Base-by-base conservation (phyloP, 92 coral and sea anemone species). In the Plumapathes pennacea region DNA sequence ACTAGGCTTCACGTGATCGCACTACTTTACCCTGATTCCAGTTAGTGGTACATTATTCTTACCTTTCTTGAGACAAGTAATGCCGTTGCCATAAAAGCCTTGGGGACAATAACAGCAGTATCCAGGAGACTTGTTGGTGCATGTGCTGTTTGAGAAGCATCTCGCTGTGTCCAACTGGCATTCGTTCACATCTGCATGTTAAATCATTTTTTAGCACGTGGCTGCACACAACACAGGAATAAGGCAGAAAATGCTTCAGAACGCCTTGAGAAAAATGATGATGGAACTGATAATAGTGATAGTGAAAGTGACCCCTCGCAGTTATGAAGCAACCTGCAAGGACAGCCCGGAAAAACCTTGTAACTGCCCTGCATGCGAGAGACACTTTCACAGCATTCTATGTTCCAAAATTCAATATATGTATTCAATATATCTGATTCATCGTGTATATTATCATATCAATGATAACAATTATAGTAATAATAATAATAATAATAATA, bases 61-160 rank as follows among this genome's bases (percentile, higher is more conserved):
- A 84, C 98, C 96, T 59, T 67, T 77, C 38, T 43, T 65, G n/a
- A 73, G 59, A 63, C 98, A 92, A 13, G 86, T 27, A 28, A 71
- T 50, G n/a, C 98, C 98, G 73, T 88, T 88, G 7, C 98, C 98
- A 62, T 67, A 62, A 71, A 64, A 92, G 53, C 89, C 84, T 0
- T 69, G 33, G 10, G 64, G 71, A 43, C 98, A 92, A 48, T 76
- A 74, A 54, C 98, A 92, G 54, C 98, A 92, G 69, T 78, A 60
- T 23, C 84, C 86, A 2, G 96, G 92, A 8, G 85, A 60, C 13
- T 46, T 62, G 39, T 87, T 90, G 54, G 60, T 54, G 55, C 98
- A 92, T 1, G 75, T 42, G 18, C 90, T 96, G 38, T 88, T 46
- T 21, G 57, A 23, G 34, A 85, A 74, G 34, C 98, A 92, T 34